Base-by-base conservation (phyloP, 2,113 vertebrate species). In the Cyprinus carpio region DNA sequence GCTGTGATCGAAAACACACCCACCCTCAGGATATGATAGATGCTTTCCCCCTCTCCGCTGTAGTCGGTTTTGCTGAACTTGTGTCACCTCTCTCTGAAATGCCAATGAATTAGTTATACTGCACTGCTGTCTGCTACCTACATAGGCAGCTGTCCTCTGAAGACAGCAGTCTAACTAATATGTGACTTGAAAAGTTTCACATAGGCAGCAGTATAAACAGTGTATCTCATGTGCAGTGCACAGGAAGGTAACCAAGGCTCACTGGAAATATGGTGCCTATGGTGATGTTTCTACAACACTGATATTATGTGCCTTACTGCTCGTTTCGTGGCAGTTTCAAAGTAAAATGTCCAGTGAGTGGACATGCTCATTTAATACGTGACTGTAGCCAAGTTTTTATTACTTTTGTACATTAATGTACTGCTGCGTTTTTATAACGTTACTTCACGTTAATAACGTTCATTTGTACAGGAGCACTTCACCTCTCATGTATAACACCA, bases 1-100 rank as follows among this genome's bases (percentile, higher is more conserved):
- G 43, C 51, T 85, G 8, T 25, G 75, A 78, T 49, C 23, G 62
- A 71, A 85, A 81, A 75, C 67, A 83, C 31, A 46, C 27, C 82
- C 62, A 20, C 72, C 85, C 75, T 56, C 29, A 23, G 62, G 62
- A 56, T 37, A 79, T 25, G 34, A 16, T 58, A 67, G 77, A 80
- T 80, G 77, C 37, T 56, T 86, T 49, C 27, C 54, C 20, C 34
- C 12, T 64, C 34, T 65, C 27, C 16, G 2, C 40, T 76, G 56
- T 64, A 60, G 65, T 75, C 46, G 72, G 20, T 25, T 78, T 20
- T 43, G 43, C 11, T 78, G 75, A 71, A 54, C 62, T 79, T 79
- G 60, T 79, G 16, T 60, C 16, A 51, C 23, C n/a, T 34, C 23
- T 43, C 12, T 46, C 58, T 15, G 37, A 37, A 64, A 78, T 43